These are phyloP conservation scores for Papilio aristodemus DNA, from an alignment of 1,140 invertebrate species.

Conservation along the genomic window DNA sequence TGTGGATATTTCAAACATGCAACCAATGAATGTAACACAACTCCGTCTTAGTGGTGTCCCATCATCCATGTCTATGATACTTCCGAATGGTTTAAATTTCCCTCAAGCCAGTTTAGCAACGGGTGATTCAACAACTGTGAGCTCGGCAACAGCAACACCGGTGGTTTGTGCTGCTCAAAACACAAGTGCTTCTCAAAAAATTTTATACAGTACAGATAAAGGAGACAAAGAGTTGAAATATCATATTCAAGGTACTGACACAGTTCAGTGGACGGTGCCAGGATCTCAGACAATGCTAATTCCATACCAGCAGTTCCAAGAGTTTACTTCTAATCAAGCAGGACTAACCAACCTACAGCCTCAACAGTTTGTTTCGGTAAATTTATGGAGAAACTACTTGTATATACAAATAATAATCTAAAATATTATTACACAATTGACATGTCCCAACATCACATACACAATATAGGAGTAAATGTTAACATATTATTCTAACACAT, in stretches of 20 bases:
- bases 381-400: slow-evolving; percentile 38
- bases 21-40: slow-evolving; percentile 72
- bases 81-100: slow-evolving; percentile 68
- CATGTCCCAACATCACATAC: not conserved
- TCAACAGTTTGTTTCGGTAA: slow-evolving; percentile 75
- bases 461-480: too few relatives aligned
- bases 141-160: slow-evolving; percentile 67
- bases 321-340: slow-evolving; percentile 60
- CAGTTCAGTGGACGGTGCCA: slow-evolving; percentile 72
- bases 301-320: slow-evolving; percentile 72
- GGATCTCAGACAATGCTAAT: slow-evolving; percentile 74
- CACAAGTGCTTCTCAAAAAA: slow-evolving; percentile 71
- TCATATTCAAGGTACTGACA: slow-evolving; percentile 71
- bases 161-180: slow-evolving; percentile 73
- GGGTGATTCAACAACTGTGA: slow-evolving; percentile 68
- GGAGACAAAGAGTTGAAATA: slow-evolving; percentile 73
- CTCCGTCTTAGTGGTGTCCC: slow-evolving; percentile 71
- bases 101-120: slow-evolving; percentile 68
- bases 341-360: slow-evolving; percentile 65
- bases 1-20: slow-evolving; percentile 72
- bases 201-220: slow-evolving; percentile 73
- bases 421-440: not conserved
- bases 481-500: too few relatives aligned
- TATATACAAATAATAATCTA: not conserved
- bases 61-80: slow-evolving; percentile 76